A percentile compares a stretch with the other conserved stretches of the same genome.
phyloP scores from a whole-genome alignment of 1,140 invertebrate genomes.

The Uloborus diversus region DNA sequence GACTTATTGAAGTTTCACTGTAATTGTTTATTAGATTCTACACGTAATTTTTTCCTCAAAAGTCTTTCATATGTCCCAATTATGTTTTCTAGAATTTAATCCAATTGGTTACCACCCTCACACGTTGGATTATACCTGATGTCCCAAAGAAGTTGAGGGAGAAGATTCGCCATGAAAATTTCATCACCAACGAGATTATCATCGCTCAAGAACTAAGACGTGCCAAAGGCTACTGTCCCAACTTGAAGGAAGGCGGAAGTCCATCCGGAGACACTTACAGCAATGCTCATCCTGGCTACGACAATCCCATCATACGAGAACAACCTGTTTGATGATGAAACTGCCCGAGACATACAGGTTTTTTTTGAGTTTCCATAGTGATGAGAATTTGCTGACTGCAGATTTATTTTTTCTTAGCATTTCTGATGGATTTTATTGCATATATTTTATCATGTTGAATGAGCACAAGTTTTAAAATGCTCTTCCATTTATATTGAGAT shows the following conservation, averaged over 20 bases:
- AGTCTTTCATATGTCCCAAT: too few relatives aligned
- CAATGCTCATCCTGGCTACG: not conserved
- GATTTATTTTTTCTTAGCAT: not conserved
- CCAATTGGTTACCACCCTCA: constrained; percentile 81
- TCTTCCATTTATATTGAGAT: not conserved
- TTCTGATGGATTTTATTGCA: not conserved
- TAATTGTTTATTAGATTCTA: too few relatives aligned
- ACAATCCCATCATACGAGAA: not conserved
- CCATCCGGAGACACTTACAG: not conserved
- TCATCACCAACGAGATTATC: constrained; percentile 89
- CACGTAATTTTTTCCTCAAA: too few relatives aligned
- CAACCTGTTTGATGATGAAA: not conserved
- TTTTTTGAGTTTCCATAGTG: too few relatives aligned
- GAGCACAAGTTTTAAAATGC: not conserved
- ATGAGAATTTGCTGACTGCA: not conserved
- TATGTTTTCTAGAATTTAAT: constrained; percentile 82
- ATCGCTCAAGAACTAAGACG: constrained; percentile 79
- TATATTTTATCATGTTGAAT: not conserved
- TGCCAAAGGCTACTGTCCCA: constrained; percentile 53
- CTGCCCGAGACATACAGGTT: too few relatives aligned
- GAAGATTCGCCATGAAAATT: constrained; percentile 83
- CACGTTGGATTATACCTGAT: constrained; percentile 88
- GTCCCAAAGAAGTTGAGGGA: constrained; percentile 78
- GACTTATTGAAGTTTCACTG: too few relatives aligned
- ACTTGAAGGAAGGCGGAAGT: not conserved